Evolutionary conservation across 2,113 vertebrate species (phyloP).

Genomic region (Corynorhinus townsendii): DNA sequence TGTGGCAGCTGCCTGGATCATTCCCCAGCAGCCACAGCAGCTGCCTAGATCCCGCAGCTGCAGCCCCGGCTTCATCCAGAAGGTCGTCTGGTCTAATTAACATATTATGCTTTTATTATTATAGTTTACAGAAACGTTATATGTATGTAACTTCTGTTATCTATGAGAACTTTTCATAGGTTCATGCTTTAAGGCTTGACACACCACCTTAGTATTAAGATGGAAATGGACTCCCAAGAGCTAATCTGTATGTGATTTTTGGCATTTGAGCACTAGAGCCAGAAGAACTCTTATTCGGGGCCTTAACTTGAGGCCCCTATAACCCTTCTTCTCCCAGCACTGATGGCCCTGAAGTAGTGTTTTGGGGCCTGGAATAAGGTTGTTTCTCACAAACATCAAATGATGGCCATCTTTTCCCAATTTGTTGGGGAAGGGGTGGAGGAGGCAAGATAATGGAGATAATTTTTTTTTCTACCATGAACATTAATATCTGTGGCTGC

Average conservation of each 20-base stretch:
- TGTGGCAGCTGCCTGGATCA: no score
- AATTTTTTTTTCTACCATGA: slow-evolving; percentile 4
- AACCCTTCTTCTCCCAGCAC: not conserved
- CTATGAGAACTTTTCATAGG: not conserved
- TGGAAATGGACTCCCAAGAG: not conserved
- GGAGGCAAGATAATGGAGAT: not conserved
- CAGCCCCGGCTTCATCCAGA: no score
- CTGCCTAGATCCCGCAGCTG: no score
- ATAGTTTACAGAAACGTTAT: not conserved
- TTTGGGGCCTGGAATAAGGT: not conserved
- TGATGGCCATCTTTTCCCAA: not conserved
- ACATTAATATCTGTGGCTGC: not conserved
- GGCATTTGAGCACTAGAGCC: not conserved
- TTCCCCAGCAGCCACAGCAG: no score
- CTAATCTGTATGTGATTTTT: not conserved
- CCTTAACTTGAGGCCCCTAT: not conserved
- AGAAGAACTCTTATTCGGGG: not conserved
- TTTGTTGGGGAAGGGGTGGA: not conserved
- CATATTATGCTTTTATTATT: no score
- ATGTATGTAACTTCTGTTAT: not conserved
- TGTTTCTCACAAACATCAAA: not conserved
- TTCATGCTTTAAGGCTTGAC: not conserved
- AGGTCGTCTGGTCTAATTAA: no score
- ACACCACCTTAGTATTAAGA: not conserved
- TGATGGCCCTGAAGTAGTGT: not conserved